Conservation (phyloP, 30 jellyfish, hydroid and myxozoan species). For the Chironex yamaguchii region DNA sequence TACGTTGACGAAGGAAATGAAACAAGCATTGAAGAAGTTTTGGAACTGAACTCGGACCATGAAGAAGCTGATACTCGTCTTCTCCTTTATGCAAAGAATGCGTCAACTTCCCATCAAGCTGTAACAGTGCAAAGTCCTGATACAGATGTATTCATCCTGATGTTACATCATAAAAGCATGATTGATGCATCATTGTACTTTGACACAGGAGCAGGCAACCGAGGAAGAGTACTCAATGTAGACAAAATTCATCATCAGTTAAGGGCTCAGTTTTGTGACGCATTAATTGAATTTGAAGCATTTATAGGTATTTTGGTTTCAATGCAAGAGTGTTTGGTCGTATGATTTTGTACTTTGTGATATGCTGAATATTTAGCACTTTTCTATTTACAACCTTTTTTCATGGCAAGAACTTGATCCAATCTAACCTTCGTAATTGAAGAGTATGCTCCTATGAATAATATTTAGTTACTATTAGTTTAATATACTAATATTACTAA, state of each 20-base stretch:
- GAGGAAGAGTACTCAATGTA: constrained; percentile 12
- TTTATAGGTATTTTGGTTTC: constrained; percentile 49
- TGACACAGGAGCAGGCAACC: constrained; percentile 48
- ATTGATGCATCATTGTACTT: constrained; percentile 3
- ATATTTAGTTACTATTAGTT: too few species aligned
- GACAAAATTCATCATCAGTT: constrained; percentile 3
- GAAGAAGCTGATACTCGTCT: constrained; percentile 54
- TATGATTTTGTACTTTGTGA: too few species aligned
- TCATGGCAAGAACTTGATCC: too few species aligned
- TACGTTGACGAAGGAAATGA: not conserved
- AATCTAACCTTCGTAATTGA: too few species aligned
- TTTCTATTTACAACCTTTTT: too few species aligned
- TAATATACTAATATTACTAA: too few species aligned
- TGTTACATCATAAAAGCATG: constrained; percentile 33
- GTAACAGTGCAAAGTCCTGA: constrained; percentile 39
- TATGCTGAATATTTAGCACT: too few species aligned
- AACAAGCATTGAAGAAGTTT: constrained; percentile 2
- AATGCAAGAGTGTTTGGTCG: too few species aligned
- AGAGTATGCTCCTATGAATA: too few species aligned
- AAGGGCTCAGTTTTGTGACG: constrained; percentile 30
- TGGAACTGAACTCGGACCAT: constrained; percentile 19
- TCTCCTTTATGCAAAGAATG: constrained; percentile 50
- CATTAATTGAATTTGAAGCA: constrained; percentile 45
- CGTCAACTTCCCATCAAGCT: not conserved
- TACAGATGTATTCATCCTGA: constrained; percentile 43